Percentiles rank a stretch among this genome's conserved stretches.
These are phyloP conservation scores for Plagodis dolabraria DNA, from an alignment of 2,888 invertebrate genomes.

Conservation along the genomic window DNA sequence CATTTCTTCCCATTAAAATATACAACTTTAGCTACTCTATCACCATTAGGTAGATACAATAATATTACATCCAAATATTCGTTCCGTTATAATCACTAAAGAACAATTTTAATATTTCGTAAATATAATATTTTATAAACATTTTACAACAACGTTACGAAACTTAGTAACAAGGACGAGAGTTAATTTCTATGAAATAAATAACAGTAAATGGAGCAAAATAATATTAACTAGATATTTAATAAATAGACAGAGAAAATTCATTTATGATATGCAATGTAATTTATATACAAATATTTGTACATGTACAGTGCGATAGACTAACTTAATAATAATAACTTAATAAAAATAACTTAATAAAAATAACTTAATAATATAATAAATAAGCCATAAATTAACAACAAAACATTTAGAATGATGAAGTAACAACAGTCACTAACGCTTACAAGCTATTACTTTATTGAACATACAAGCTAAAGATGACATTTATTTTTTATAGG, in stretches of 20 bases:
- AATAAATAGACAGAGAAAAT: constrained; percentile 39
- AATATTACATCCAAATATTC: constrained; percentile 62
- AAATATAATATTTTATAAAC: constrained; percentile 75
- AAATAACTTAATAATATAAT: constrained; percentile 16
- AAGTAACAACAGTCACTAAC: constrained; percentile 6
- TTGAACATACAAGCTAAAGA: constrained; percentile 28
- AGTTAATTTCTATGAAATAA: constrained; percentile 32
- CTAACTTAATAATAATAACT: constrained; percentile 11
- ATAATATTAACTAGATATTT: constrained; percentile 34
- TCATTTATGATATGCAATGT: constrained; percentile 73
- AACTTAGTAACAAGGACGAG: constrained; percentile 68
- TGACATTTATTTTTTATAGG: constrained; percentile 11
- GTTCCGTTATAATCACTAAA: constrained; percentile 63
- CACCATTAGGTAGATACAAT: constrained; percentile 40
- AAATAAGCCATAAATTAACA: constrained; percentile 9
- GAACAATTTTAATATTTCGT: constrained; percentile 66
- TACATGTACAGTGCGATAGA: constrained; percentile 49
- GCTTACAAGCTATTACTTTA: constrained; percentile 13
- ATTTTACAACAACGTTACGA: constrained; percentile 76
- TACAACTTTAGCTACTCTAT: constrained; percentile 49
- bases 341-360: too few species aligned
- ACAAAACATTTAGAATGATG: constrained; percentile 8
- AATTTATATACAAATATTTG: constrained; percentile 68
- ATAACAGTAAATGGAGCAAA: constrained; percentile 33
- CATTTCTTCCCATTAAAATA: constrained; percentile 67